A percentile compares a stretch with the other conserved stretches of the same genome.
Conservation (phyloP, 2,888 invertebrate species). For the Lithophane leautieri region DNA sequence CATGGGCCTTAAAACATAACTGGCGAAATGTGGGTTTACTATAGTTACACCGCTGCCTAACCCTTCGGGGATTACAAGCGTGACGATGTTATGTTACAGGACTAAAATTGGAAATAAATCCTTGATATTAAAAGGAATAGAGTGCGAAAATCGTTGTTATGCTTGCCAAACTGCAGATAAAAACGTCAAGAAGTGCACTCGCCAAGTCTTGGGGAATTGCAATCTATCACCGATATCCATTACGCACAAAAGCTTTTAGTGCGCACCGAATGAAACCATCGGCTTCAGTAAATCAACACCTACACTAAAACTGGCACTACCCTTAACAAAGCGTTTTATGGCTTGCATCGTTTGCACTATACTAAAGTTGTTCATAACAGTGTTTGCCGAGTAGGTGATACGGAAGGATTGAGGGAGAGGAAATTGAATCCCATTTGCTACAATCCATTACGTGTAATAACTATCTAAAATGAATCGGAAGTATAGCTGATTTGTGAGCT, state of each 20-base stretch:
- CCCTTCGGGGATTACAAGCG: no score
- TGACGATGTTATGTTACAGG: no score
- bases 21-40: no score
- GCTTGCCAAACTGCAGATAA: constrained; percentile 48
- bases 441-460: constrained; percentile 67
- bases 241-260: constrained; percentile 75
- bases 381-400: constrained; percentile 64
- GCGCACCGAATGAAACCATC: constrained; percentile 66
- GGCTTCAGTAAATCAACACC: constrained; percentile 65
- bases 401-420: constrained; percentile 73
- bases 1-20: no score
- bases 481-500: constrained; percentile 42
- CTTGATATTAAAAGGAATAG: constrained; percentile 31
- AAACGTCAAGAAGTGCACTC: constrained; percentile 61
- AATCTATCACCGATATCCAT: constrained; percentile 68
- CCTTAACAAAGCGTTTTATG: constrained; percentile 47
- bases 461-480: constrained; percentile 58
- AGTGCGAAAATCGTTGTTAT: constrained; percentile 31
- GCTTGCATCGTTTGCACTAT: constrained; percentile 33
- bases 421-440: constrained; percentile 75
- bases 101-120: constrained; percentile 20
- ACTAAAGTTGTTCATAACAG: constrained; percentile 50
- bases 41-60: no score
- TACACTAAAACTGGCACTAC: constrained; percentile 57
- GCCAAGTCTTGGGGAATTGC: constrained; percentile 53